These are phyloP conservation scores for Acleris emargana DNA, from an alignment of 2,888 invertebrate genomes.

Conservation along the genomic window DNA sequence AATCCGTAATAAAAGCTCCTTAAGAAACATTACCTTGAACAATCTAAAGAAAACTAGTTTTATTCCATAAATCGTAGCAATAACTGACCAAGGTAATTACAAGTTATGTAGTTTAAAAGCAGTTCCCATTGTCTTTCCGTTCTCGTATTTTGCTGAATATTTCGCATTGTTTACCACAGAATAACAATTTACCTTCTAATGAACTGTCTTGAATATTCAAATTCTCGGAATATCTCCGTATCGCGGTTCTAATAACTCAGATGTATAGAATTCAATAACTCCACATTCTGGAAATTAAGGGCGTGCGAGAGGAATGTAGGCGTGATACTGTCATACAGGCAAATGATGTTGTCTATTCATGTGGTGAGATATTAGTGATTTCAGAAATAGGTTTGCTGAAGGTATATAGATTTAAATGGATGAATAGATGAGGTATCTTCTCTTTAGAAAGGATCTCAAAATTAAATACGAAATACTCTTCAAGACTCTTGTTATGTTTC, in stretches of 20 bases:
- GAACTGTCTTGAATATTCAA: slow-evolving; percentile 30
- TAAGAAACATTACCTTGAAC: neutral
- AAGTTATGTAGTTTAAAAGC: slow-evolving; percentile 34
- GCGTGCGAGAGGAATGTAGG: neutral
- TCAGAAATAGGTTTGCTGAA: too few species aligned
- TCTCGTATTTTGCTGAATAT: slow-evolving; percentile 29
- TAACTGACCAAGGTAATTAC: slow-evolving; percentile 35
- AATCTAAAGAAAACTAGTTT: slow-evolving; percentile 9
- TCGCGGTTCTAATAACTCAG: slow-evolving; percentile 25
- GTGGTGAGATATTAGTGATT: too few species aligned
- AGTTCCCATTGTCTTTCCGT: slow-evolving; percentile 32
- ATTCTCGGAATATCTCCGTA: slow-evolving; percentile 12
- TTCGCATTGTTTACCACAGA: slow-evolving; percentile 33
- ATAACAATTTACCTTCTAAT: slow-evolving; percentile 34
- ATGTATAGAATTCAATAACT: slow-evolving; percentile 26
- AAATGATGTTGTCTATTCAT: neutral
- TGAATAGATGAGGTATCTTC: too few species aligned
- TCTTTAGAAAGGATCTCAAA: too few species aligned
- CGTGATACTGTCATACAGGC: neutral
- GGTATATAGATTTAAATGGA: too few species aligned
- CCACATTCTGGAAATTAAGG: slow-evolving; percentile 17
- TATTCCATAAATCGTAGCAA: slow-evolving; percentile 21
- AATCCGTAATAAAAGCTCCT: neutral
- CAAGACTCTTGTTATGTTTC: too few species aligned
- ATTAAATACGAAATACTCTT: too few species aligned